A percentile compares a stretch with the other conserved stretches of the same genome.
Evolutionary conservation across 2,888 invertebrate species (phyloP).

Genomic region (Imbricaverruca yamaguchii): DNA sequence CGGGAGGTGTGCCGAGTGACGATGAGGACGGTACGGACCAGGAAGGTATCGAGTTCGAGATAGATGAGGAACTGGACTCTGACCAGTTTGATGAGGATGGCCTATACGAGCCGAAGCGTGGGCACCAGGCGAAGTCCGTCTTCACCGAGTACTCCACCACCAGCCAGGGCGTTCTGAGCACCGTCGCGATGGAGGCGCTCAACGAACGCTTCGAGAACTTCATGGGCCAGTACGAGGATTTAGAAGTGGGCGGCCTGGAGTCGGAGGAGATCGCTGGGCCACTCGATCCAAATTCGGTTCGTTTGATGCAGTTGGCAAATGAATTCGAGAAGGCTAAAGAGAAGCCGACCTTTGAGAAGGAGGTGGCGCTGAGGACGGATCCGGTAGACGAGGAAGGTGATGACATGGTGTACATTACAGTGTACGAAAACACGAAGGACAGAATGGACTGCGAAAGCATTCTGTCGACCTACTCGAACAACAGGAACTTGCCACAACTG

Average conservation of each 20-base stretch:
- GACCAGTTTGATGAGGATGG: background rate
- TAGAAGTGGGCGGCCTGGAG: slow-evolving; percentile 33
- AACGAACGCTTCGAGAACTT: slow-evolving; percentile 38
- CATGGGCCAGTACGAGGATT: slow-evolving; percentile 45
- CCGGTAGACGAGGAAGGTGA: slow-evolving; percentile 28
- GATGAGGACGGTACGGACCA: slow-evolving; percentile 23
- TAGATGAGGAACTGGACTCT: slow-evolving; percentile 11
- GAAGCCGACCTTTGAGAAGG: slow-evolving; percentile 8
- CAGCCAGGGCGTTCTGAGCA: slow-evolving; percentile 22
- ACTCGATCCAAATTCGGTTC: background rate
- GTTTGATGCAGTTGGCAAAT: background rate
- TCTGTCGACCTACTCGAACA: slow-evolving; percentile 78
- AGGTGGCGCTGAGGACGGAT: background rate
- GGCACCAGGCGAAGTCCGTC: background rate
- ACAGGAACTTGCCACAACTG: slow-evolving; percentile 84
- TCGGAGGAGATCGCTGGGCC: background rate
- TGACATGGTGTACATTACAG: slow-evolving; percentile 26
- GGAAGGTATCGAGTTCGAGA: slow-evolving; percentile 41
- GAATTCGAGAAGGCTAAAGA: slow-evolving; percentile 9
- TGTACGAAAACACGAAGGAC: slow-evolving; percentile 38
- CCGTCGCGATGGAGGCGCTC: slow-evolving; percentile 25
- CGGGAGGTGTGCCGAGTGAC: slow-evolving; percentile 49
- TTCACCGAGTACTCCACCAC: slow-evolving; percentile 8
- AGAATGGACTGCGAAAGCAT: slow-evolving; percentile 90
- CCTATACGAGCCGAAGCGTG: background rate